Conservation (phyloP, 2,797 vertebrate genomes). For the Hipposideros larvatus region DNA sequence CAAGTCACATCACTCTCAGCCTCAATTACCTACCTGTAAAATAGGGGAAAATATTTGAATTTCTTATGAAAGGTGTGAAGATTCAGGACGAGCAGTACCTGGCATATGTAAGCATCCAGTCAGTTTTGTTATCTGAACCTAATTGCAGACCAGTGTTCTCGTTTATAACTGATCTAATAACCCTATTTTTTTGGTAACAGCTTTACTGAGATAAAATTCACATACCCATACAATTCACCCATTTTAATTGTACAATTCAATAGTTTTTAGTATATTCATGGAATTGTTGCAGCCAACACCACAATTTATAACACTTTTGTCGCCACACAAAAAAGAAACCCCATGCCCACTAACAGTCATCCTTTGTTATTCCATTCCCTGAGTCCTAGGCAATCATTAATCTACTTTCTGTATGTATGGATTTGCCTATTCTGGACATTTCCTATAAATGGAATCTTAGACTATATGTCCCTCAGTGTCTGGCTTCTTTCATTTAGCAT, state of each 20-base stretch:
- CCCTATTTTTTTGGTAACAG: not conserved
- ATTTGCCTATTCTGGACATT: not conserved
- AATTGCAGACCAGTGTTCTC: not conserved
- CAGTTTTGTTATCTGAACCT: not conserved
- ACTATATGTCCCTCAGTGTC: not conserved
- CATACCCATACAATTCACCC: not conserved
- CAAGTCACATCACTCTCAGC: not conserved
- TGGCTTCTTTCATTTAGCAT: not conserved
- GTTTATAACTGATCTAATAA: not conserved
- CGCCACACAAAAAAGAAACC: not conserved
- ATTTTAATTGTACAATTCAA: not conserved
- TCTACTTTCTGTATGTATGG: not conserved
- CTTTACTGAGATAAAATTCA: not conserved
- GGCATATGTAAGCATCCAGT: not conserved
- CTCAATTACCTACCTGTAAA: not conserved
- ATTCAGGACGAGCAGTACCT: not conserved
- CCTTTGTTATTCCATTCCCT: too few relatives aligned
- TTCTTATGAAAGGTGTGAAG: not conserved
- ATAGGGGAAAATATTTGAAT: not conserved
- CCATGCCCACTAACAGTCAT: not conserved
- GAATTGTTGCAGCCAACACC: not conserved
- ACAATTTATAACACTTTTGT: not conserved
- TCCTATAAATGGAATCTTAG: not conserved
- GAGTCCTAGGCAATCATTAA: not conserved
- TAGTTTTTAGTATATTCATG: not conserved